A percentile compares a stretch with the other conserved stretches of the same genome.
phyloP scores from a whole-genome alignment of 2,113 vertebrate species.

The Fregata magnificens region DNA sequence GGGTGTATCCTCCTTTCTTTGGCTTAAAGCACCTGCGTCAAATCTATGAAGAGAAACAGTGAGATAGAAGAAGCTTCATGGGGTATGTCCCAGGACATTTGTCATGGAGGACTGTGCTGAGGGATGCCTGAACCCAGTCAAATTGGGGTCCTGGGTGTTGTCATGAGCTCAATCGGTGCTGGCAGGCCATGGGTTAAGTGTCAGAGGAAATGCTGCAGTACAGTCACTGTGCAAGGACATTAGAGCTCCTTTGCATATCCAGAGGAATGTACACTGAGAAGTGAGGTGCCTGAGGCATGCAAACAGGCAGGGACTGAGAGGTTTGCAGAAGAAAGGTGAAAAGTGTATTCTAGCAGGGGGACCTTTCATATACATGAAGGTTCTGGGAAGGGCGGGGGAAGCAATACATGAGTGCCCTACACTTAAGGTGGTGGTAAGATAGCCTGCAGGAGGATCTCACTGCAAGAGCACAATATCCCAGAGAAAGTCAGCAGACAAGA shows the following conservation, averaged over 20 bases:
- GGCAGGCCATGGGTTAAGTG: neutral
- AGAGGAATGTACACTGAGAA: neutral
- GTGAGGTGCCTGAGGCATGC: neutral
- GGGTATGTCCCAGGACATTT: neutral
- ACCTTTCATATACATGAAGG: neutral
- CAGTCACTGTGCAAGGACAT: neutral
- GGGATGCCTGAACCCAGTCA: neutral
- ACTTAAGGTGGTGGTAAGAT: too few relatives aligned
- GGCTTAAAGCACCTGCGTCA: neutral
- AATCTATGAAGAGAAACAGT: neutral
- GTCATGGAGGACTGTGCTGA: neutral
- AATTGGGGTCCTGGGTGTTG: too few relatives aligned
- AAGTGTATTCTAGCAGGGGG: neutral
- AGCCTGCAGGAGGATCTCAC: neutral
- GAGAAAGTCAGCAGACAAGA: neutral
- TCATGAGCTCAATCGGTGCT: neutral
- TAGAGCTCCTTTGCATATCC: neutral
- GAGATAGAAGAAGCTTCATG: neutral
- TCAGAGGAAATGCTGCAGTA: neutral
- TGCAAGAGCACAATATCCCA: neutral
- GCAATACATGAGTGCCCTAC: neutral
- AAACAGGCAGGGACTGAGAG: neutral
- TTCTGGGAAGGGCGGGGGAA: neutral
- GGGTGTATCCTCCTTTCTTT: neutral
- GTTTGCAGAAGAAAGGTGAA: neutral